phyloP scores from a whole-genome alignment of 1,140 invertebrate genomes.

The Diabrotica undecimpunctata region DNA sequence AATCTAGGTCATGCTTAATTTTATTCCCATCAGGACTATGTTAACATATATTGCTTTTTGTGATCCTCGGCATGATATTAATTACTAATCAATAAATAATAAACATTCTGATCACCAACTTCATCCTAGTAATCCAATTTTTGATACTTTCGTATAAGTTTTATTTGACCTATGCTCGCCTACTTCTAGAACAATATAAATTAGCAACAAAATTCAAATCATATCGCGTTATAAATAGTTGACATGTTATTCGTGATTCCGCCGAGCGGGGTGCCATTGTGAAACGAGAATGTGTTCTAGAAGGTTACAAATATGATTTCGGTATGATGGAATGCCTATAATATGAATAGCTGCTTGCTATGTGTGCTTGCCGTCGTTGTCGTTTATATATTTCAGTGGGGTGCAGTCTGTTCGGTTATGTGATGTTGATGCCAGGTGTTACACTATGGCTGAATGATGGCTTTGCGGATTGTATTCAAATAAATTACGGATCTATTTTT shows the following conservation, averaged over 20 bases:
- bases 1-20: no score
- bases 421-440: slow-evolving; percentile 15
- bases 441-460: slow-evolving; percentile 3
- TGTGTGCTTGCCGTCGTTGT: neutral
- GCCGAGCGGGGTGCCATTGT: slow-evolving; percentile 22
- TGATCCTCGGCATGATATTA: no score
- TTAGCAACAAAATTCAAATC: slow-evolving; percentile 14
- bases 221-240: slow-evolving; percentile 14
- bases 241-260: slow-evolving; percentile 16
- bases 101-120: no score
- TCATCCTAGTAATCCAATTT: no score
- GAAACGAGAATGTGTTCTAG: slow-evolving; percentile 38
- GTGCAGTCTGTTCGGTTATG: neutral
- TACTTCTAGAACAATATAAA: slow-evolving; percentile 6
- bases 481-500: neutral
- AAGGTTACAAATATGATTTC: slow-evolving; percentile 41
- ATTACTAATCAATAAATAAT: no score
- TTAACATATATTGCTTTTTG: no score
- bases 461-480: slow-evolving; percentile 3
- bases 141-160: no score
- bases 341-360: slow-evolving; percentile 17
- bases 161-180: no score
- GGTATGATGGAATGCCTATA: slow-evolving; percentile 38
- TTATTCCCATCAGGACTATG: no score
- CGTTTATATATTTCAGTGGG: slow-evolving; percentile 18